These are phyloP conservation scores for Tursiops truncatus DNA, from an alignment of 2,113 vertebrate species.

Conservation along the genomic window DNA sequence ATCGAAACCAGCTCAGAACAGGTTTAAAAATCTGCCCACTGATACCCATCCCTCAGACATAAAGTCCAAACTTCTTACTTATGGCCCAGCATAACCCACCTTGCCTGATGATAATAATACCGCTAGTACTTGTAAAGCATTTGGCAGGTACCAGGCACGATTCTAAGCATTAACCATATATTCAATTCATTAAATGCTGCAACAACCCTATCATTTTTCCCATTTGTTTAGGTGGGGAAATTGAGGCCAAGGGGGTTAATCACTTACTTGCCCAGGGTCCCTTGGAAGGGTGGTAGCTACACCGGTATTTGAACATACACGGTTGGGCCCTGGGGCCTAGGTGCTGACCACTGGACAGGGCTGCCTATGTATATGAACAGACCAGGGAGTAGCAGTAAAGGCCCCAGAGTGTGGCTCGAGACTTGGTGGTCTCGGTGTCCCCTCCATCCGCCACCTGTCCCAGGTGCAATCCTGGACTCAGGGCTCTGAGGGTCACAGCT, in stretches of 20 bases:
- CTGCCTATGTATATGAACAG: too few relatives aligned
- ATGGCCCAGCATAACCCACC: neutral
- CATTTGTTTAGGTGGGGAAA: neutral
- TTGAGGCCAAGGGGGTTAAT: neutral
- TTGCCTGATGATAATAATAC: neutral
- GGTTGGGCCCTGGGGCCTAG: neutral
- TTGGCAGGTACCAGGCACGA: neutral
- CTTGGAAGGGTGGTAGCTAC: neutral
- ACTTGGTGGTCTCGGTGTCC: neutral
- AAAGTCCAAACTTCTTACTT: neutral
- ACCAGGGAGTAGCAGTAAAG: neutral
- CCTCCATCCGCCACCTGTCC: neutral
- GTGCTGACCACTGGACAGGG: neutral
- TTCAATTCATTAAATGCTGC: neutral
- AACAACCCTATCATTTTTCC: too few relatives aligned
- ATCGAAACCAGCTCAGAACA: neutral
- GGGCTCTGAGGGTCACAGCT: neutral
- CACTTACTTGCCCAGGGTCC: neutral
- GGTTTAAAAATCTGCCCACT: neutral
- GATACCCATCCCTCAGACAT: neutral
- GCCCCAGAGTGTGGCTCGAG: neutral
- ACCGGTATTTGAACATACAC: rapidly evolving
- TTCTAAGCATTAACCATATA: neutral
- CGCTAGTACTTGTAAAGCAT: too few relatives aligned
- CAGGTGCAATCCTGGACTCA: neutral